Evolutionary conservation across 1,140 invertebrate genomes (phyloP).

Genomic region (Samia ricini): DNA sequence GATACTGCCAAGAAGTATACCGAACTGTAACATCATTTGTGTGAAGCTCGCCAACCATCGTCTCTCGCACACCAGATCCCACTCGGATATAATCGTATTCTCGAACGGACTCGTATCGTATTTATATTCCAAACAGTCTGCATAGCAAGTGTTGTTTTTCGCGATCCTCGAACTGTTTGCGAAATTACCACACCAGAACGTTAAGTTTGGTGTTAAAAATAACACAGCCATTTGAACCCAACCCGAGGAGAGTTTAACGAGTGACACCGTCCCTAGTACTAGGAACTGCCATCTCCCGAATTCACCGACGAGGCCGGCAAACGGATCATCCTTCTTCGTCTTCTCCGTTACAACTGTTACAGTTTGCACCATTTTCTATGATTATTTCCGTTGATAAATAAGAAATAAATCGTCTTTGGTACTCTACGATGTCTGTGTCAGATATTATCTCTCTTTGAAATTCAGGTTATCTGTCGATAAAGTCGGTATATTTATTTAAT

Average conservation of each 20-base stretch:
- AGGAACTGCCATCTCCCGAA: conserved; percentile 80
- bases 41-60: conserved; percentile 72
- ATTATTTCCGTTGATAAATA: no score
- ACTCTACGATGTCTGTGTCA: no score
- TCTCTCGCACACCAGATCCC: conserved; percentile 74
- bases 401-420: no score
- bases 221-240: conserved; percentile 78
- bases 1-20: conserved; percentile 75
- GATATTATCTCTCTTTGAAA: no score
- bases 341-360: no score
- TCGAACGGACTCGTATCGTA: conserved; percentile 71
- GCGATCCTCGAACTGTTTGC: conserved; percentile 28
- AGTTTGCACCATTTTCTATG: no score
- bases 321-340: conserved; percentile 34
- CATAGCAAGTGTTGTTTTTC: conserved; percentile 51
- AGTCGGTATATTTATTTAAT: no score
- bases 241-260: conserved; percentile 78
- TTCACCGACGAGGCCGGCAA: conserved; percentile 67
- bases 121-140: conserved; percentile 42
- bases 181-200: conserved; percentile 42
- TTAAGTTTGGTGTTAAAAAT: conserved; percentile 54
- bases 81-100: conserved; percentile 75
- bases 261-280: conserved; percentile 68
- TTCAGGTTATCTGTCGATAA: no score
- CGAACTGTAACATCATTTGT: conserved; percentile 74